Percentiles rank a stretch among this genome's conserved stretches.
These are phyloP conservation scores for Danio albolineatus DNA, from an alignment of 2,797 vertebrate species.

Conservation along the genomic window DNA sequence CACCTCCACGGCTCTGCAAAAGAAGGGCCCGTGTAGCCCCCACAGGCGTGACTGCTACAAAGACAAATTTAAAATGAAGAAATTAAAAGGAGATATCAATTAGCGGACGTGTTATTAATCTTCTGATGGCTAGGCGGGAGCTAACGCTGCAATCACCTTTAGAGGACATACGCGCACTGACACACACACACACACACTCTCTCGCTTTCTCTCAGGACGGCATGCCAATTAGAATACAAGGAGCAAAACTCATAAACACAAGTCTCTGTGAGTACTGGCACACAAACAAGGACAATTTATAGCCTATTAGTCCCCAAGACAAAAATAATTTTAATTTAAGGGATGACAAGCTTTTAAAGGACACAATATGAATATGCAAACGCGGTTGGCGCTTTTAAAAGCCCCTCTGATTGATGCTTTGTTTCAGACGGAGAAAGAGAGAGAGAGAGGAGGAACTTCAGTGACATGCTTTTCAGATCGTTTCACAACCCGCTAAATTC, in stretches of 20 bases:
- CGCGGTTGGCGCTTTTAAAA: conserved; percentile 43
- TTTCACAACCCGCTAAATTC: conserved; percentile 30
- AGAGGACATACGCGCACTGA: conserved; percentile 67
- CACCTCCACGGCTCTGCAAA: conserved; percentile 47
- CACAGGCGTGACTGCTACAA: conserved; percentile 60
- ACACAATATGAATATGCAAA: conserved; percentile 79
- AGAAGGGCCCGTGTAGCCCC: conserved; percentile 55
- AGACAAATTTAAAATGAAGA: conserved; percentile 66
- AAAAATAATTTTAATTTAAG: conserved; percentile 79
- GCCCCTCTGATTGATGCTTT: neutral
- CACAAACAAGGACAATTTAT: conserved; percentile 83
- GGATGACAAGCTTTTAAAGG: conserved; percentile 76
- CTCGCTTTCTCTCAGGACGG: conserved; percentile 44
- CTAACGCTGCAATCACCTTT: conserved; percentile 74
- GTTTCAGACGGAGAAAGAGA: neutral
- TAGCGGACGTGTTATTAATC: conserved; percentile 74
- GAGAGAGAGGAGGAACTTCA: neutral
- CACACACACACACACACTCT: conserved; percentile 42
- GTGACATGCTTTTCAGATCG: conserved; percentile 18
- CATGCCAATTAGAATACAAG: conserved; percentile 70
- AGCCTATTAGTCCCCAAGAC: conserved; percentile 82
- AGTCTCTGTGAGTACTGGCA: conserved; percentile 75
- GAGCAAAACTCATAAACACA: conserved; percentile 77
- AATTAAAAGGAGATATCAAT: conserved; percentile 76
- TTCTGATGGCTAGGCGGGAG: conserved; percentile 63